Conservation (phyloP, 1,140 invertebrate species). For the Chironomus tepperi region DNA sequence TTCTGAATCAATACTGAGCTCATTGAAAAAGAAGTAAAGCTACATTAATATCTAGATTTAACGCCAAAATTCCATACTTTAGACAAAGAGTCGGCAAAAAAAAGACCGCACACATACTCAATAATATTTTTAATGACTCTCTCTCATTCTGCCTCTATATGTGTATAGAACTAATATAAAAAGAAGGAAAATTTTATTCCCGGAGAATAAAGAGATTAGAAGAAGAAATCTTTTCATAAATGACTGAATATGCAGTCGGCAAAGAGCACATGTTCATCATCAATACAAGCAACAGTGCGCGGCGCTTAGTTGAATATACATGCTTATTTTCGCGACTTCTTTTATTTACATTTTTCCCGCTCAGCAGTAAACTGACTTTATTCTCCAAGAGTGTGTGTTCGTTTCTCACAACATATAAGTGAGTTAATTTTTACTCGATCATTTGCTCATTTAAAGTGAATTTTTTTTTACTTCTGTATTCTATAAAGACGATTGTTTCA, state of each 20-base stretch:
- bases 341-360: background rate
- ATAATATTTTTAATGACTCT: no score
- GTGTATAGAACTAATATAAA: no score
- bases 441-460: background rate
- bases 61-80: no score
- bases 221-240: background rate
- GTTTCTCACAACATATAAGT: background rate
- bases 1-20: no score
- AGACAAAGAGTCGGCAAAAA: no score
- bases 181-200: no score
- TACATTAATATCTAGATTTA: no score
- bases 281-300: background rate
- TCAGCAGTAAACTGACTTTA: no score
- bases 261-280: background rate
- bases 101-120: no score
- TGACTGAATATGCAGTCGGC: background rate
- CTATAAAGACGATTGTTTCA: slow-evolving; percentile 15
- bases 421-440: background rate
- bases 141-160: no score
- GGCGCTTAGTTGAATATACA: background rate
- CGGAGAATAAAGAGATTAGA: no score
- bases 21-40: no score
- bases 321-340: background rate
- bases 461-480: slow-evolving; percentile 15
- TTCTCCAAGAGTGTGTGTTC: background rate